Evolutionary conservation across 2,888 invertebrate genomes (phyloP).

Genomic region (Boloria euphrosyne): DNA sequence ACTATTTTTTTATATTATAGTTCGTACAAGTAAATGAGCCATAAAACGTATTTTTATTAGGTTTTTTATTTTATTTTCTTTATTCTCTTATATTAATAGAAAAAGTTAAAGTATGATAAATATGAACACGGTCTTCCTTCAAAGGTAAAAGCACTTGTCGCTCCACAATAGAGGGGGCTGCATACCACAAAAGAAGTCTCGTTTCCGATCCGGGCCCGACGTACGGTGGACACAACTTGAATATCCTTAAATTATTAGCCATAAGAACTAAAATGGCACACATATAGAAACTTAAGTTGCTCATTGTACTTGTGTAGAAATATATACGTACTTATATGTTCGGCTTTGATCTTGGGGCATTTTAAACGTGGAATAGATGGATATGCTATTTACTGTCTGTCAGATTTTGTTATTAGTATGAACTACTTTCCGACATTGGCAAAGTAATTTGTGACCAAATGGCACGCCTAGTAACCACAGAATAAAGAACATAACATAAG

Average conservation of each 20-base stretch:
- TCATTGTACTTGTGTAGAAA: constrained; percentile 16
- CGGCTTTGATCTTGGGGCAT: constrained; percentile 11
- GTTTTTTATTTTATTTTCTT: neutral
- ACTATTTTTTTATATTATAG: no score
- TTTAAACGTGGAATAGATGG: constrained; percentile 7
- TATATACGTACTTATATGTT: constrained; percentile 17
- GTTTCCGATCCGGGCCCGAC: constrained; percentile 46
- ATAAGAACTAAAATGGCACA: constrained; percentile 15
- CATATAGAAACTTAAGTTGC: constrained; percentile 9
- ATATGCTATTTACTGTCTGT: constrained; percentile 6
- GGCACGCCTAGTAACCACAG: no score
- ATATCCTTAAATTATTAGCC: constrained; percentile 1
- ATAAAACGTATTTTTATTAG: no score
- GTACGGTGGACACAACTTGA: constrained; percentile 24
- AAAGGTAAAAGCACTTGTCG: constrained; percentile 62
- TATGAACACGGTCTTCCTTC: constrained; percentile 45
- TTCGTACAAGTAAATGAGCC: no score
- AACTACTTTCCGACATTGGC: no score
- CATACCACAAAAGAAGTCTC: constrained; percentile 52
- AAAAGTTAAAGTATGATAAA: constrained; percentile 24
- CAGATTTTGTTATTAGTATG: neutral
- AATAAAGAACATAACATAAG: no score
- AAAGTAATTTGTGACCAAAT: no score
- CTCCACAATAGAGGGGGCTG: constrained; percentile 54
- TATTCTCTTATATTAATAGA: neutral